Evolutionary conservation across 2,888 invertebrate genomes (phyloP).

Genomic region (Metalampra italica): DNA sequence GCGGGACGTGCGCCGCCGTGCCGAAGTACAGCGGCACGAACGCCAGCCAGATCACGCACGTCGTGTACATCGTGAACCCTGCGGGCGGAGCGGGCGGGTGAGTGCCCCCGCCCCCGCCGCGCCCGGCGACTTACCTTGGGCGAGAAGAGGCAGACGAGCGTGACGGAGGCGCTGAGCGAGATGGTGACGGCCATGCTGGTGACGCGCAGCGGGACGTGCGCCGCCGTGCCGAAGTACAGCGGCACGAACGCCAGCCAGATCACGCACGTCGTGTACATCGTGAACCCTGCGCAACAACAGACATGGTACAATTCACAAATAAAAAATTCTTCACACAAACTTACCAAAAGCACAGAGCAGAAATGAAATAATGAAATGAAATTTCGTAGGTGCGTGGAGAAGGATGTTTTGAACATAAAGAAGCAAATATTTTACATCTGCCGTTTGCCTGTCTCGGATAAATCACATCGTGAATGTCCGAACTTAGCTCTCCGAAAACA

Average conservation of each 20-base stretch:
- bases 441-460: no score
- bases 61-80: constrained; percentile 99
- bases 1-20: constrained; percentile 93
- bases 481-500: no score
- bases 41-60: no score
- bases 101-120: constrained; percentile 92
- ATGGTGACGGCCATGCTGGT: constrained; percentile 98
- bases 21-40: no score
- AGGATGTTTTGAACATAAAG: no score
- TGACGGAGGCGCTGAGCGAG: constrained; percentile 95
- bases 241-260: constrained; percentile 99
- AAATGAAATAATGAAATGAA: no score
- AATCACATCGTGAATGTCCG: no score
- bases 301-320: no score
- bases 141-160: constrained; percentile 94
- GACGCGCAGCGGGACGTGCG: constrained; percentile 93
- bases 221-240: constrained; percentile 96
- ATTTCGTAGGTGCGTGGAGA: no score
- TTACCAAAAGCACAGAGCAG: no score
- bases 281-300: constrained; percentile 84
- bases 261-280: constrained; percentile 99
- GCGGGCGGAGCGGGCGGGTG: constrained; percentile 14
- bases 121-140: constrained; percentile 96
- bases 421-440: no score
- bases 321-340: no score